Base-by-base conservation (phyloP, 2,113 vertebrate genomes). In the Probosciger aterrimus region DNA sequence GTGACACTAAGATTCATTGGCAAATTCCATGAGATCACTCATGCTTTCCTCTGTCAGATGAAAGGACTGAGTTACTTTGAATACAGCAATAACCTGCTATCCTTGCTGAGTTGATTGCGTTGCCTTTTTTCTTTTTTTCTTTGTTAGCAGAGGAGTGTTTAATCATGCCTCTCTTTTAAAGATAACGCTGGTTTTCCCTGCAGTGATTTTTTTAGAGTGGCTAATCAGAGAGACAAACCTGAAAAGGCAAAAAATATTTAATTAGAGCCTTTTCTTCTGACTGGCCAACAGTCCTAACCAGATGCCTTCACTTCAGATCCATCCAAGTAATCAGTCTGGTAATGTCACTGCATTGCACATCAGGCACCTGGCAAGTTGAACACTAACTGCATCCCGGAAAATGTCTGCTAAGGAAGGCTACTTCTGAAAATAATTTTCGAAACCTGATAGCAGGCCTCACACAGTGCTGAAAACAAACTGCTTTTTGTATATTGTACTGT, bases 171-270 rank as follows among this genome's bases (percentile, higher is more conserved):
- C 37, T 86, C 31, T 2, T 82, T 78, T 63, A 83, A 81, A 84
- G 68, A 63, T 39, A 86, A 83, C 43, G 44, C 27, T 55, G 75
- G 2, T n/a, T 92, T 88, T 70, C 50, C 55, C 86, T 88, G 50
- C 43, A 27, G 88, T 65, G 85, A n/a, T 78, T 78, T 78, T 78
- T 85, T 81, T 53, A 39, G 85, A 92, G 73, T 67, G 71, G 49
- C n/a, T 95, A 92, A 95, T 91, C 89, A 92, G 86, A 92, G 81
- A 67, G 50, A 79, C 52, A 89, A 93, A 92, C 83, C 57, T 82
- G 91, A 95, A 91, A 91, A 82, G 83, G 84, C 91, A 95, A 89
- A 86, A 95, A 84, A 84, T 89, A 84, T 81, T 96, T 91, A 95
- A 92, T 92, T 97, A 93, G 60, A 39, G 57, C n/a, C 50, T 93